Conservation (phyloP, 2,797 vertebrate genomes). For the Sebastolobus altivelis region DNA sequence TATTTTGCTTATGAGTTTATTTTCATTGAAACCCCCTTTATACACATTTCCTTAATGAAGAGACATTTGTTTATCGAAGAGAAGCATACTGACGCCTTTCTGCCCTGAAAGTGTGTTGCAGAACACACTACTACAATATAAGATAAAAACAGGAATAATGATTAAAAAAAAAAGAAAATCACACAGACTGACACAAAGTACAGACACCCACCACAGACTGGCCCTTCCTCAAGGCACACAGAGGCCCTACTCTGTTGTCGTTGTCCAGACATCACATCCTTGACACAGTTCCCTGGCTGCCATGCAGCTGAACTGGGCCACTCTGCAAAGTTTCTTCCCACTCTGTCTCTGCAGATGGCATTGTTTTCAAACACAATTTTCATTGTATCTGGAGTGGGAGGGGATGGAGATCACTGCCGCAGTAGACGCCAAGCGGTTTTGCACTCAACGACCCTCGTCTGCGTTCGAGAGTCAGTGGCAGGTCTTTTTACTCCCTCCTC, state of each 20-base stretch:
- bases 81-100: not conserved
- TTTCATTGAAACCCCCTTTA: too few relatives aligned
- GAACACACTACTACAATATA: not conserved
- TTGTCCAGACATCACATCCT: slow-evolving; percentile 74
- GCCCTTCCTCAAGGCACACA: slow-evolving; percentile 16
- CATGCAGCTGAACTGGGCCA: slow-evolving; percentile 67
- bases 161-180: not conserved
- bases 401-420: slow-evolving; percentile 74
- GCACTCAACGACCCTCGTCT: slow-evolving; percentile 74
- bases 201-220: not conserved
- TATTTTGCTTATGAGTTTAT: too few relatives aligned
- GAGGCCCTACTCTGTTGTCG: slow-evolving; percentile 38
- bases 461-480: slow-evolving; percentile 34
- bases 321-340: slow-evolving; percentile 75
- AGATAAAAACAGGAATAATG: not conserved
- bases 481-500: slow-evolving; percentile 19
- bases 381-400: slow-evolving; percentile 82
- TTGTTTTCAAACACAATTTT: slow-evolving; percentile 84
- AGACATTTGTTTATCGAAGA: too few relatives aligned
- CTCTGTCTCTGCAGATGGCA: slow-evolving; percentile 79
- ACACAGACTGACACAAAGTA: slow-evolving; percentile 19
- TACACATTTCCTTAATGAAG: too few relatives aligned
- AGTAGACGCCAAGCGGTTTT: slow-evolving; percentile 62
- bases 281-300: slow-evolving; percentile 68
- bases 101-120: not conserved